phyloP scores from a whole-genome alignment of 2,888 invertebrate genomes.

The Iphiclides podalirius region DNA sequence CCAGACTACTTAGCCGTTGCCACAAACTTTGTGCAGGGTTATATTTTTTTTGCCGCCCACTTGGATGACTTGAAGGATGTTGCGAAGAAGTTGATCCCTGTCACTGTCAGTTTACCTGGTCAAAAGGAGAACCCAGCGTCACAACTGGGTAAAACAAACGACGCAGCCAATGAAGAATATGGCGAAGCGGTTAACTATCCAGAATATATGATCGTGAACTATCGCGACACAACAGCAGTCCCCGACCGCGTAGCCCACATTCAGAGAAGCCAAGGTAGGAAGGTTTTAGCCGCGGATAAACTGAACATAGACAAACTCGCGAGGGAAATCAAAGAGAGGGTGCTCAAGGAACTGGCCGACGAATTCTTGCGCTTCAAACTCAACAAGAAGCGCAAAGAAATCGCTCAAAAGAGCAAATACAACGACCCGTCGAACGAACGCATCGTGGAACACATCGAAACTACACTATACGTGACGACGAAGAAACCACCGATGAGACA shows the following conservation, averaged over 20 bases:
- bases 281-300: background rate
- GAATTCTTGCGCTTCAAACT: slow-evolving; percentile 7
- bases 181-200: no score
- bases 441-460: background rate
- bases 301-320: background rate
- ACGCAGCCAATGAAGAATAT: no score
- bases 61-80: slow-evolving; percentile 5
- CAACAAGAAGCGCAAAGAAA: background rate
- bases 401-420: background rate
- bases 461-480: no score
- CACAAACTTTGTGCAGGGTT: slow-evolving; percentile 2
- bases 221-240: background rate
- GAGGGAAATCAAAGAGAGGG: slow-evolving; percentile 9
- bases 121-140: background rate
- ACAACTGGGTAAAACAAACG: no score
- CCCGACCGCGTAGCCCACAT: background rate
- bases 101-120: background rate
- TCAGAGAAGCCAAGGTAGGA: background rate
- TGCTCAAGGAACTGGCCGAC: slow-evolving; percentile 1
- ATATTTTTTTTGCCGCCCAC: slow-evolving; percentile 11
- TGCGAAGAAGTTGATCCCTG: background rate
- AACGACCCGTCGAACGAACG: background rate
- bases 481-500: background rate
- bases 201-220: background rate
- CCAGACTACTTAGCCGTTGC: slow-evolving; percentile 4